These are phyloP conservation scores for Agrochola circellaris DNA, from an alignment of 2,888 invertebrate species.

Conservation along the genomic window DNA sequence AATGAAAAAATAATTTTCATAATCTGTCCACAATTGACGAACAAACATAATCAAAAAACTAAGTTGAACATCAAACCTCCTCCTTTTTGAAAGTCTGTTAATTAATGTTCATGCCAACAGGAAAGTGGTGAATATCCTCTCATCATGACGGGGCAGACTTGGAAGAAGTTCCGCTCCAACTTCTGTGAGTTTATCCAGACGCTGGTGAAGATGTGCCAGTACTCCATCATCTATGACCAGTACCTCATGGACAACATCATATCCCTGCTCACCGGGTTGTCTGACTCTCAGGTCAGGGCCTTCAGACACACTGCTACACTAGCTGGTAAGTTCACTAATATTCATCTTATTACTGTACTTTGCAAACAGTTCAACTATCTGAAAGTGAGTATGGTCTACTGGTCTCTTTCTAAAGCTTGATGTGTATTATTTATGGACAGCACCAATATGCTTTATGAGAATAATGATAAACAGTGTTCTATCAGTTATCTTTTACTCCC, in stretches of 20 bases:
- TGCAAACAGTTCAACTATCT: neutral
- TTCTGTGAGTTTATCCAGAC: conserved; percentile 99
- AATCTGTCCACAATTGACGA: too few relatives aligned
- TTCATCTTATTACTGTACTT: neutral
- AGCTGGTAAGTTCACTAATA: conserved; percentile 91
- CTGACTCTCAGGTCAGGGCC: conserved; percentile 99
- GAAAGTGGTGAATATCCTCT: conserved; percentile 99
- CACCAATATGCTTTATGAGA: neutral
- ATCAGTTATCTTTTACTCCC: neutral
- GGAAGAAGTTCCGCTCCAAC: conserved; percentile 98
- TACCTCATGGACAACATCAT: conserved; percentile 99
- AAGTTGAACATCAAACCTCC: too few relatives aligned
- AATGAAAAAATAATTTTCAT: too few relatives aligned
- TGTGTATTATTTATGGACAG: neutral
- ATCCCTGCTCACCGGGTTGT: conserved; percentile 98
- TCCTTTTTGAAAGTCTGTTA: too few relatives aligned
- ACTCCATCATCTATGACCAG: conserved; percentile 99
- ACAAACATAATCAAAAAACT: too few relatives aligned
- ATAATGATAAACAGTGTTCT: neutral
- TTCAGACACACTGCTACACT: conserved; percentile 98
- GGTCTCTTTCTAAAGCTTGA: neutral
- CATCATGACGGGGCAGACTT: conserved; percentile 98
- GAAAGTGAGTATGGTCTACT: too few relatives aligned
- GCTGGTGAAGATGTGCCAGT: conserved; percentile 99
- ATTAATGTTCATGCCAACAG: conserved; percentile 82